These are phyloP conservation scores for Urocitellus parryii DNA, from an alignment of 2,113 vertebrate species.

Conservation along the genomic window DNA sequence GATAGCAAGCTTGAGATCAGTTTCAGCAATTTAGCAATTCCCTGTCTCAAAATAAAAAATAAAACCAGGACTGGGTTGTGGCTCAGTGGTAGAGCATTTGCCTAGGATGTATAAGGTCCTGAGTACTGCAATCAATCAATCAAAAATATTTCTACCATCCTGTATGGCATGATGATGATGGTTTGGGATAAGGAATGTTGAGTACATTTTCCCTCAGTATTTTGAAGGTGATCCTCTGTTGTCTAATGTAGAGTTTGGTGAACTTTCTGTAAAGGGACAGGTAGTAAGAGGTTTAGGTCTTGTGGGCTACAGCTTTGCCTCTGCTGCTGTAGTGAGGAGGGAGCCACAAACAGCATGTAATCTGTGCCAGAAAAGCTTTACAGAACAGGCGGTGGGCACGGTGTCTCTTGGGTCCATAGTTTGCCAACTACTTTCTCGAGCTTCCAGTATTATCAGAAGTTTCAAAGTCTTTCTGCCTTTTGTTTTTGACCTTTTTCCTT, in stretches of 20 bases:
- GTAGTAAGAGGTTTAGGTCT: background rate
- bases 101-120: no score
- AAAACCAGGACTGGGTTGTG: no score
- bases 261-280: background rate
- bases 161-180: background rate
- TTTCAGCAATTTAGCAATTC: no score
- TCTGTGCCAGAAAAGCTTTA: no score
- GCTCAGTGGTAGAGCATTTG: no score
- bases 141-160: background rate
- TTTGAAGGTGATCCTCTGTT: background rate
- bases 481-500: background rate
- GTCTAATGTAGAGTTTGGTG: background rate
- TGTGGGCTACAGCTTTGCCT: background rate
- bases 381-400: accelerated
- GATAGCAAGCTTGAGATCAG: no score
- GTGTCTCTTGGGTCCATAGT: background rate
- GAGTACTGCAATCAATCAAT: no score
- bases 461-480: background rate
- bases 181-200: background rate
- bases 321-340: background rate
- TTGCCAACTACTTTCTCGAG: background rate
- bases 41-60: no score
- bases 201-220: background rate
- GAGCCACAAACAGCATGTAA: background rate
- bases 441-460: background rate